A percentile compares a stretch with the other conserved stretches of the same genome.
These are phyloP conservation scores for Thripadectes ignobilis DNA, from an alignment of 2,797 vertebrate genomes.

Conservation along the genomic window DNA sequence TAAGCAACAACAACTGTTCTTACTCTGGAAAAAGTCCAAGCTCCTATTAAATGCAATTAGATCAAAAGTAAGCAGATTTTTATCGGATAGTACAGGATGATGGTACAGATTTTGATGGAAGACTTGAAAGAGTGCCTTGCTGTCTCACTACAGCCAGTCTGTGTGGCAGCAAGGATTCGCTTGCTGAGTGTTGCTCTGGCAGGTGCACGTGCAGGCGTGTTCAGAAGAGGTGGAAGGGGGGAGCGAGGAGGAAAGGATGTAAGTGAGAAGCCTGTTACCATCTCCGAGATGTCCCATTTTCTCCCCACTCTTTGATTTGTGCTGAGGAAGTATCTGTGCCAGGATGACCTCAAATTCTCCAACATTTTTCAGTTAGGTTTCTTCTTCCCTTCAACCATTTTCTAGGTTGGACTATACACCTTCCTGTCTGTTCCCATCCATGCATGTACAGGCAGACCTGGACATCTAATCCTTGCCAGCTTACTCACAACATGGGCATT, in stretches of 20 bases:
- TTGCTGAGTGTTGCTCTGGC: not conserved
- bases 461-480: not conserved
- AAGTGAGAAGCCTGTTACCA: not conserved
- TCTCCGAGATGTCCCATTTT: not conserved
- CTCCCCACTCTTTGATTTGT: not conserved
- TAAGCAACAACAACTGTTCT: not conserved
- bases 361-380: not conserved
- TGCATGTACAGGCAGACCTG: not conserved
- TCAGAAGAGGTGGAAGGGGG: not conserved
- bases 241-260: not conserved
- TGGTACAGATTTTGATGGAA: not conserved
- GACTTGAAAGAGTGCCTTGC: not conserved
- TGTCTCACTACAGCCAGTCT: not conserved
- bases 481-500: constrained; percentile 34
- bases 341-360: not conserved
- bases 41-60: not conserved
- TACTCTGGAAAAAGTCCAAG: not conserved
- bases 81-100: not conserved
- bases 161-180: not conserved
- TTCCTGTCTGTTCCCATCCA: not conserved
- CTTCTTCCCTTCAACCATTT: not conserved
- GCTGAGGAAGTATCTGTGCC: not conserved
- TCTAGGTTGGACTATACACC: not conserved
- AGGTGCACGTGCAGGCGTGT: not conserved
- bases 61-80: not conserved